A percentile compares a stretch with the other conserved stretches of the same genome.
These are phyloP conservation scores for Microctenopoma steveboyesi DNA, from an alignment of 2,797 vertebrate genomes.

Conservation along the genomic window DNA sequence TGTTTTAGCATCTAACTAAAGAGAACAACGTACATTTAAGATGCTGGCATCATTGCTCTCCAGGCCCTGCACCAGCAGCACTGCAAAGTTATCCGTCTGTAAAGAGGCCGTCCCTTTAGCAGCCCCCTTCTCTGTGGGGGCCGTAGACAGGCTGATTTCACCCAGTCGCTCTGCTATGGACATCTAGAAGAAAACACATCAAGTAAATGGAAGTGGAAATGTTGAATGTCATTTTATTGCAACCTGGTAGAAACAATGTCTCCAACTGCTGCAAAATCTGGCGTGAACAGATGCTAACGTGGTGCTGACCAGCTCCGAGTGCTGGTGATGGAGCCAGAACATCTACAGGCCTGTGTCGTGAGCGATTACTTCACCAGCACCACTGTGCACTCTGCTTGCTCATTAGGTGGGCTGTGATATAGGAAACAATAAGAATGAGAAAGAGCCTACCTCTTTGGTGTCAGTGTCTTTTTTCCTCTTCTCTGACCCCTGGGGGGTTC, in stretches of 20 bases:
- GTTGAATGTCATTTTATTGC: not conserved
- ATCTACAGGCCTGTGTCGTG: not conserved
- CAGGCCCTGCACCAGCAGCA: constrained; percentile 94
- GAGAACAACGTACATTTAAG: constrained; percentile 88
- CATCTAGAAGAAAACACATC: constrained; percentile 76
- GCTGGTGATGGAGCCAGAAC: not conserved
- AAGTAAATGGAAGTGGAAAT: not conserved
- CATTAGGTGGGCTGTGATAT: not conserved
- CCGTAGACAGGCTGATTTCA: constrained; percentile 87
- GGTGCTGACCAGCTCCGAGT: no score
- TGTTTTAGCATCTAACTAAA: not conserved
- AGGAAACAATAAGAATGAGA: not conserved
- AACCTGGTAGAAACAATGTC: not conserved
- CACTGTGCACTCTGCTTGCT: not conserved
- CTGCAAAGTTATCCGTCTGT: constrained; percentile 91
- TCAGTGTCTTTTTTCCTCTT: constrained; percentile 89
- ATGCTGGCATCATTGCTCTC: constrained; percentile 92
- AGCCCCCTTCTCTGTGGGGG: constrained; percentile 71
- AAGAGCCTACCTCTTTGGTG: constrained; percentile 83
- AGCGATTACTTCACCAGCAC: not conserved
- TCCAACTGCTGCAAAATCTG: not conserved
- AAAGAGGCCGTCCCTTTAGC: constrained; percentile 82
- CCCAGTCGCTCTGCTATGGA: constrained; percentile 93
- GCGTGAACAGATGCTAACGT: not conserved
- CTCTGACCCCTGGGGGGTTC: constrained; percentile 72